These are phyloP conservation scores for Oryctes rhinoceros DNA, from an alignment of 1,140 invertebrate genomes.

Conservation along the genomic window DNA sequence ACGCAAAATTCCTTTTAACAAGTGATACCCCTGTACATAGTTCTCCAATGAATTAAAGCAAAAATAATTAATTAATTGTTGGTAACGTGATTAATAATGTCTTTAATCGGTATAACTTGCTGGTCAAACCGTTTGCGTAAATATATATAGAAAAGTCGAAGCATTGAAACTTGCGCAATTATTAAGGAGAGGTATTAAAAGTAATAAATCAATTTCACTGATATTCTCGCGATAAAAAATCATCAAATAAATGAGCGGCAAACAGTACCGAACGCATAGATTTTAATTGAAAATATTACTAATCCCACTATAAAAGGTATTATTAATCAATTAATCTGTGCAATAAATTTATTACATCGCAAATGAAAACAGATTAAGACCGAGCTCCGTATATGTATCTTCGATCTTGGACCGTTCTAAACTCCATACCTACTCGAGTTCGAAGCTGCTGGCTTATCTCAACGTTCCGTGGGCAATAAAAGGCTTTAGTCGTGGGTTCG, in stretches of 20 bases:
- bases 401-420: constrained; percentile 12
- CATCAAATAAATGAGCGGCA: constrained; percentile 32
- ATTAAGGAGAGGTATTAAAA: constrained; percentile 4
- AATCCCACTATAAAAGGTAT: constrained; percentile 35
- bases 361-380: constrained; percentile 41
- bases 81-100: too few species aligned
- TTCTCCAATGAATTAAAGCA: too few species aligned
- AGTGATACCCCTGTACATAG: too few species aligned
- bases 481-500: constrained; percentile 7
- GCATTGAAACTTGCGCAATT: constrained; percentile 3
- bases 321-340: constrained; percentile 44
- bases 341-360: constrained; percentile 40
- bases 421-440: not conserved
- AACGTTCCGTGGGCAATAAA: constrained; percentile 7
- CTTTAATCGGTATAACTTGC: too few species aligned
- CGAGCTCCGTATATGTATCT: not conserved
- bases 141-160: not conserved
- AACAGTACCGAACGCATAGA: constrained; percentile 33
- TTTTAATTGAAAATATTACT: constrained; percentile 40
- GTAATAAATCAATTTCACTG: constrained; percentile 41
- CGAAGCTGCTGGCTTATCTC: constrained; percentile 7
- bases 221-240: constrained; percentile 33
- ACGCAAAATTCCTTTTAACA: too few species aligned
- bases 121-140: too few species aligned
- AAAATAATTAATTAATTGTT: too few species aligned